phyloP scores from a whole-genome alignment of 2,113 vertebrate species.

The Lonchura striata region DNA sequence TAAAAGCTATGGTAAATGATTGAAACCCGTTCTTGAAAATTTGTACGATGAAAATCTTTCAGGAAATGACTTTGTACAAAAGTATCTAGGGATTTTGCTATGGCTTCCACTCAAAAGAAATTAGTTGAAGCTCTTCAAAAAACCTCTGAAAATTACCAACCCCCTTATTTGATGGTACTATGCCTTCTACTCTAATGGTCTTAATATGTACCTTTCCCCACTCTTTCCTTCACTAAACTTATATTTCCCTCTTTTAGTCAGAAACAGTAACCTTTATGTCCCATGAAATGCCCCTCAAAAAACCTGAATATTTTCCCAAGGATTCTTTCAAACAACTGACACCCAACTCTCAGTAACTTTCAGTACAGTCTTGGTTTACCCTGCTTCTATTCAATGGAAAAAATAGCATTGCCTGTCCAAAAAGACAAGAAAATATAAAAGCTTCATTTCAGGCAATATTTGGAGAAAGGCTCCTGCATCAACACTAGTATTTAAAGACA shows the following conservation, averaged over 20 bases:
- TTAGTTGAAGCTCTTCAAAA: background rate
- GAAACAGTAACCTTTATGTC: background rate
- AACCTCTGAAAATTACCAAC: background rate
- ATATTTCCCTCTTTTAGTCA: background rate
- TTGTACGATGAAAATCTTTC: background rate
- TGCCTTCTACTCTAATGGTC: background rate
- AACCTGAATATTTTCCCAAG: background rate
- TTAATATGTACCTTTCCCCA: background rate
- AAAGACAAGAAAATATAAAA: background rate
- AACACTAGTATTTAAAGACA: background rate
- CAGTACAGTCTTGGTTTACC: background rate
- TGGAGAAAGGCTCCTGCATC: background rate
- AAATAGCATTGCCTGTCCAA: background rate
- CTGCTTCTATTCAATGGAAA: background rate
- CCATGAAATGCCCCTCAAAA: background rate
- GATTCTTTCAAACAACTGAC: background rate
- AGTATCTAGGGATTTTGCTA: background rate
- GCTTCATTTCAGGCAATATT: background rate
- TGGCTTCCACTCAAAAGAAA: background rate
- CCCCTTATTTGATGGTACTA: background rate
- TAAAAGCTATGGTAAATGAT: background rate
- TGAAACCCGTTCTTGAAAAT: background rate
- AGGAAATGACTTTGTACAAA: background rate
- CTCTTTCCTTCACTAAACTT: background rate
- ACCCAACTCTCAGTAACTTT: background rate